Evolutionary conservation across 1,140 invertebrate species (phyloP).

Genomic region (Nasonia longicornis): DNA sequence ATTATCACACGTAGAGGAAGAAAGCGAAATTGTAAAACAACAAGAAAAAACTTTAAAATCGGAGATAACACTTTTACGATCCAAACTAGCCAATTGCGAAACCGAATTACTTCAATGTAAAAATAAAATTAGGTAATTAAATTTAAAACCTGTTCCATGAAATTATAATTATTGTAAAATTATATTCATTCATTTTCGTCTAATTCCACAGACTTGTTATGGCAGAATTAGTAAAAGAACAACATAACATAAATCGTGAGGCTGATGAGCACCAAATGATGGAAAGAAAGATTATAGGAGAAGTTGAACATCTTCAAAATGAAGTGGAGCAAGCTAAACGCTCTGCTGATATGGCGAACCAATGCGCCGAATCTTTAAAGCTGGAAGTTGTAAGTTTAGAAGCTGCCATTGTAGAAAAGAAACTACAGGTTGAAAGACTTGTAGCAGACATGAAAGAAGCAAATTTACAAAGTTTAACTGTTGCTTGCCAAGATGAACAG

Average conservation of each 20-base stretch:
- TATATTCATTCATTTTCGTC: neutral
- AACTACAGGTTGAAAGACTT: slow-evolving; percentile 85
- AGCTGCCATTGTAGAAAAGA: slow-evolving; percentile 85
- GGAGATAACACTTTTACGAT: slow-evolving; percentile 84
- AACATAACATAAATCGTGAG: slow-evolving; percentile 68
- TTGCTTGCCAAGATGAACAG: slow-evolving; percentile 83
- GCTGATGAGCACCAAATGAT: slow-evolving; percentile 79
- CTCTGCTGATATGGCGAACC: slow-evolving; percentile 82
- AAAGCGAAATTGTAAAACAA: slow-evolving; percentile 88
- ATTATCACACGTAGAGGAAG: slow-evolving; percentile 85
- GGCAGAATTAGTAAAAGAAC: slow-evolving; percentile 74
- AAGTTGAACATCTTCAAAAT: slow-evolving; percentile 84
- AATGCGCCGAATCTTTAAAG: slow-evolving; percentile 84
- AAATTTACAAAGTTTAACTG: slow-evolving; percentile 88
- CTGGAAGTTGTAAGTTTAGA: slow-evolving; percentile 83
- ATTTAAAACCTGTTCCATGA: slow-evolving; percentile 5
- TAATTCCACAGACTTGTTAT: slow-evolving; percentile 69
- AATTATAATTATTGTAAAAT: neutral
- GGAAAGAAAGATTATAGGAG: slow-evolving; percentile 80
- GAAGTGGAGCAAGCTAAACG: slow-evolving; percentile 87
- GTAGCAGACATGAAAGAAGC: slow-evolving; percentile 93
- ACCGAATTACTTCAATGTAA: slow-evolving; percentile 89
- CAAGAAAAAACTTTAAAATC: slow-evolving; percentile 88
- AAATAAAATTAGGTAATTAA: slow-evolving; percentile 82
- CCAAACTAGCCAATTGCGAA: slow-evolving; percentile 88